Evolutionary conservation across 1,140 invertebrate genomes (phyloP).

Genomic region (Eurosta solidaginis): DNA sequence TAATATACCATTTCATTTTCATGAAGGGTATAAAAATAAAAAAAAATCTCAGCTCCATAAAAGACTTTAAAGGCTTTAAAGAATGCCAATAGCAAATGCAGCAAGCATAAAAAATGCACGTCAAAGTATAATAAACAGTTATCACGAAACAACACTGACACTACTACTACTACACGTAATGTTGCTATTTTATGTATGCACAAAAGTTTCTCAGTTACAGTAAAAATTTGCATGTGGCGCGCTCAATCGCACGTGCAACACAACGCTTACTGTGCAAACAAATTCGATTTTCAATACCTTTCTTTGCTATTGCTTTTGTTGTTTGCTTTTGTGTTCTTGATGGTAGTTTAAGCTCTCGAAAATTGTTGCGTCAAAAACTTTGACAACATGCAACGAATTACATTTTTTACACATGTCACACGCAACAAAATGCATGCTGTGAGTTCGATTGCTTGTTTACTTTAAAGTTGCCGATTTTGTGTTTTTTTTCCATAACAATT

Average conservation of each 20-base stretch:
- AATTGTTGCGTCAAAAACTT: slow-evolving; percentile 26
- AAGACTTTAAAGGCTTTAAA: background rate
- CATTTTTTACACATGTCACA: background rate
- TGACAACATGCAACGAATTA: slow-evolving; percentile 20
- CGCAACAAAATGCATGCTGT: background rate
- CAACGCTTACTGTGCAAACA: background rate
- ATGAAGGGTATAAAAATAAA: too few relatives aligned
- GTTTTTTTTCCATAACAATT: too few relatives aligned
- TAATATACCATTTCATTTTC: too few relatives aligned
- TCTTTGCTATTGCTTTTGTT: background rate
- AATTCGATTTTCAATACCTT: background rate
- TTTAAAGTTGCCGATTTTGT: too few relatives aligned
- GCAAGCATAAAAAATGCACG: background rate
- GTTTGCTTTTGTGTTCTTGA: background rate
- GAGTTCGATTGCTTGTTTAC: background rate
- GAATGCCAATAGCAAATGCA: background rate
- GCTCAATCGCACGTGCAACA: slow-evolving; percentile 24
- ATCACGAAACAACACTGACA: background rate
- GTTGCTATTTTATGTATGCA: too few relatives aligned
- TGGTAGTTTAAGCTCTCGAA: background rate
- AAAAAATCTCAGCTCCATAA: too few relatives aligned
- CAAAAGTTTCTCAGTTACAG: background rate
- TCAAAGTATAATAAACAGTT: slow-evolving; percentile 5
- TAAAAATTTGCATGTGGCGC: background rate
- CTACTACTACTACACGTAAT: background rate